Conservation (phyloP, 2,113 vertebrate genomes). For the Oncorhynchus clarkii region DNA sequence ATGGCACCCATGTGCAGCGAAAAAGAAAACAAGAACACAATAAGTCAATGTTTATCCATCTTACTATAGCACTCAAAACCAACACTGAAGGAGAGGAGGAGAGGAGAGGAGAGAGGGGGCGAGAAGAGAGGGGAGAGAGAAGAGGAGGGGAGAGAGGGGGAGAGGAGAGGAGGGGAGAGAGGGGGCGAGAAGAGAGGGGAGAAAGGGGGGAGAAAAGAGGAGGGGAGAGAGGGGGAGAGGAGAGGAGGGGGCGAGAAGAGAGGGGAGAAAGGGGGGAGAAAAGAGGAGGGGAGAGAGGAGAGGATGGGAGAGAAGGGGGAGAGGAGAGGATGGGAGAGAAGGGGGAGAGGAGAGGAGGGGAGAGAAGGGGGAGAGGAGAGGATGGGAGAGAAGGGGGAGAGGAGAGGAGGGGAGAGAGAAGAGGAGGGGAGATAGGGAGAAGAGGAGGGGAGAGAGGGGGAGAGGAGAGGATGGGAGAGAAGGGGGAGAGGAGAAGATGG, state of each 20-base stretch:
- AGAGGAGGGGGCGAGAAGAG: too few species aligned
- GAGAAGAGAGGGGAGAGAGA: neutral
- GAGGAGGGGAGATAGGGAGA: too few species aligned
- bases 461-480: too few species aligned
- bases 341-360: neutral
- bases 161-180: too few species aligned
- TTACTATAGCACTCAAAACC: neutral
- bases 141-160: neutral
- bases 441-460: too few species aligned
- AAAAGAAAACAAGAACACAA: neutral
- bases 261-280: too few species aligned
- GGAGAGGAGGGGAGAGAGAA: neutral
- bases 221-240: neutral
- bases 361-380: neutral
- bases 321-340: neutral
- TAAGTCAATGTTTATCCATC: neutral
- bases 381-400: neutral
- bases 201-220: too few species aligned
- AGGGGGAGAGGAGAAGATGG: too few species aligned
- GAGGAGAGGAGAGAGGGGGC: too few species aligned
- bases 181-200: too few species aligned
- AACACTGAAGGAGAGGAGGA: neutral
- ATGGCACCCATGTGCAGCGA: neutral
- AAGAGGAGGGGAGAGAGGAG: too few species aligned
- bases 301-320: slow-evolving; percentile 4